Evolutionary conservation across 2,797 vertebrate genomes (phyloP).

Genomic region (Dromococcyx pavoninus): DNA sequence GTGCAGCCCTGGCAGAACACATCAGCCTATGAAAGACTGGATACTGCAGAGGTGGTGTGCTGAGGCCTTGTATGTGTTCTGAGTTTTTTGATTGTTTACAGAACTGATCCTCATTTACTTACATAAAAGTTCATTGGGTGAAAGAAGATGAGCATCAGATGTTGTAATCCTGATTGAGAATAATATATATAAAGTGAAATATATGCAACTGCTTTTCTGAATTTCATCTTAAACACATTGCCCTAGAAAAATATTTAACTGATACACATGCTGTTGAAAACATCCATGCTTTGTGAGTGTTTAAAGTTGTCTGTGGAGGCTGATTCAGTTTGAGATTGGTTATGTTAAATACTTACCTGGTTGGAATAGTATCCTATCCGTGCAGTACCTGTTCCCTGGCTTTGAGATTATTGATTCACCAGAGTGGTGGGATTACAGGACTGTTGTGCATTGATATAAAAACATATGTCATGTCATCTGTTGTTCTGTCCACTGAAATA

Average conservation of each 20-base stretch:
- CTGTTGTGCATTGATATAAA: not conserved
- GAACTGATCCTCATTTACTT: not conserved
- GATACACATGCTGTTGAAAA: not conserved
- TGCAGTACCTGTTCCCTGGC: not conserved
- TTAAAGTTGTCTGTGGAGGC: not conserved
- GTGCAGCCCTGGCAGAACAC: not conserved
- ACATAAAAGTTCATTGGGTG: not conserved
- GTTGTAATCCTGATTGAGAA: not conserved
- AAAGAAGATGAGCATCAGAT: not conserved
- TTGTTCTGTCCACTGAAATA: not conserved
- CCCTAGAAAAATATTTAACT: not conserved
- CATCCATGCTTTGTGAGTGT: not conserved
- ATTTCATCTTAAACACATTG: not conserved
- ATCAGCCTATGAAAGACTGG: not conserved
- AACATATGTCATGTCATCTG: not conserved
- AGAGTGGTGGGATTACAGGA: not conserved
- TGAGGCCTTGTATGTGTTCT: no score
- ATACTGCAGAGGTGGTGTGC: not conserved
- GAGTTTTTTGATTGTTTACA: not conserved
- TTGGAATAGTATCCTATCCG: not conserved
- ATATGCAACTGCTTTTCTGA: not conserved
- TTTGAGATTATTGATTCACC: not conserved
- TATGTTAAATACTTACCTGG: not conserved
- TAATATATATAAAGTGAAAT: not conserved
- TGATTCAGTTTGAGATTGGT: not conserved